A percentile compares a stretch with the other conserved stretches of the same genome.
These are phyloP conservation scores for Orientallactaga bullata DNA, from an alignment of 2,113 vertebrate genomes.

Conservation along the genomic window DNA sequence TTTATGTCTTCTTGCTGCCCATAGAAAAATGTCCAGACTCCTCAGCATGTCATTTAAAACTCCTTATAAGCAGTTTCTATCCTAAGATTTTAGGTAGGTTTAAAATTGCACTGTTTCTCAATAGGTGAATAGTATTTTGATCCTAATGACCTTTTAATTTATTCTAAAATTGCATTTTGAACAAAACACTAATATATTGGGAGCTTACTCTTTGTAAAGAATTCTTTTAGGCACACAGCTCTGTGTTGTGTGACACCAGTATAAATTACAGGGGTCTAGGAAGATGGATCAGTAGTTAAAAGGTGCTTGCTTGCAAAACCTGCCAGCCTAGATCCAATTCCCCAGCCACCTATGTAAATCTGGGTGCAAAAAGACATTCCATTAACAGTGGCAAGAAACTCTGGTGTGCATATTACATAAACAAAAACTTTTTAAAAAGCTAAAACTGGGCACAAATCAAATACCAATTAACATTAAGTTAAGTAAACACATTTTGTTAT, in stretches of 20 bases:
- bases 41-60: conserved; percentile 5
- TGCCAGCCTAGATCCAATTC: too few relatives aligned
- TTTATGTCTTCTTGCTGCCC: not conserved
- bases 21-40: not conserved
- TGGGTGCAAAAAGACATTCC: too few relatives aligned
- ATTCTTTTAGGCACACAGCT: not conserved
- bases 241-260: not conserved
- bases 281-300: too few relatives aligned
- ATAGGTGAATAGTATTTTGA: not conserved
- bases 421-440: not conserved
- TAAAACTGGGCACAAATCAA: conserved; percentile 15
- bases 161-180: conserved; percentile 37
- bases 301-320: too few relatives aligned
- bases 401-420: too few relatives aligned
- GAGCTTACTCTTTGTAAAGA: not conserved
- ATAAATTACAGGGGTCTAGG: not conserved
- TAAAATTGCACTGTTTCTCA: conserved; percentile 1
- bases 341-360: too few relatives aligned
- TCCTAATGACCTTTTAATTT: conserved; percentile 11
- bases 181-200: not conserved
- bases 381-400: too few relatives aligned
- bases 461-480: not conserved
- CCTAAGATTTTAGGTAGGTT: not conserved
- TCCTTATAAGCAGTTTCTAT: not conserved
- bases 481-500: not conserved